Evolutionary conservation across 2,888 invertebrate species (phyloP).

Genomic region (Pediacus dermestoides): DNA sequence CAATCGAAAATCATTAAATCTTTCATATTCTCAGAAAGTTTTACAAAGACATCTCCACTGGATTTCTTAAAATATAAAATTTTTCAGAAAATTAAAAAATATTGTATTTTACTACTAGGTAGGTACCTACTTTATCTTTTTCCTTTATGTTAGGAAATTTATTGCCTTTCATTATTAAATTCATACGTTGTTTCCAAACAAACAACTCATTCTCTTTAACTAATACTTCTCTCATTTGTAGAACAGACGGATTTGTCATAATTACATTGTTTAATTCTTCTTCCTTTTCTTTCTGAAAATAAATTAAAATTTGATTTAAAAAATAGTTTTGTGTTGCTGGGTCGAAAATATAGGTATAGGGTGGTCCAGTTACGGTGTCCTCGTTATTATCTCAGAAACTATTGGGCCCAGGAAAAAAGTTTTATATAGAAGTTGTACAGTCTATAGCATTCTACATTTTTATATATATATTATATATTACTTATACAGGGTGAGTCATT

Average conservation of each 20-base stretch:
- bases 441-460: too few relatives aligned
- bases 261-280: slow-evolving; percentile 35
- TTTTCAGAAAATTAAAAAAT: slow-evolving; percentile 1
- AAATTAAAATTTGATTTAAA: slow-evolving; percentile 10
- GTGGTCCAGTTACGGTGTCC: too few relatives aligned
- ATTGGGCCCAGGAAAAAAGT: too few relatives aligned
- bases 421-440: too few relatives aligned
- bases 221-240: slow-evolving; percentile 35
- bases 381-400: too few relatives aligned
- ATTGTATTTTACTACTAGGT: too few relatives aligned
- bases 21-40: slow-evolving; percentile 25
- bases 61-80: slow-evolving; percentile 2
- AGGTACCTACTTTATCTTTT: slow-evolving; percentile 36
- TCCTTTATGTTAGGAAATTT: slow-evolving; percentile 42
- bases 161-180: slow-evolving; percentile 34
- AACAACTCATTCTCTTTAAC: slow-evolving; percentile 31
- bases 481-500: too few relatives aligned
- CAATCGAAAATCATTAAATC: slow-evolving; percentile 24
- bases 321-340: too few relatives aligned
- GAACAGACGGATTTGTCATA: slow-evolving; percentile 36
- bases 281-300: slow-evolving; percentile 39
- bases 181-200: slow-evolving; percentile 38
- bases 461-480: too few relatives aligned
- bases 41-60: slow-evolving; percentile 19
- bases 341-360: too few relatives aligned